Evolutionary conservation across 2,888 invertebrate species (phyloP).

Genomic region (Plebejus argus): DNA sequence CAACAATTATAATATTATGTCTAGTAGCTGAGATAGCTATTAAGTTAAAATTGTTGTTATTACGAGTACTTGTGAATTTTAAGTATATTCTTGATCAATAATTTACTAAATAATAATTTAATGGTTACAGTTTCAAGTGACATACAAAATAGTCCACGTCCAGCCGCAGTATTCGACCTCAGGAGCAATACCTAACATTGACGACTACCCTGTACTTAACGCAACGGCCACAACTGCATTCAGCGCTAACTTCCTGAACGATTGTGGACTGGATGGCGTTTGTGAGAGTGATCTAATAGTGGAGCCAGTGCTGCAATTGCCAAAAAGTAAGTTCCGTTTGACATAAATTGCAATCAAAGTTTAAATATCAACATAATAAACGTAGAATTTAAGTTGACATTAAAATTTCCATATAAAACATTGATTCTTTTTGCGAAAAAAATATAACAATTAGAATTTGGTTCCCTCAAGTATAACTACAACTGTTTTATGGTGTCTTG

Average conservation of each 20-base stretch:
- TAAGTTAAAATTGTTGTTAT: background rate
- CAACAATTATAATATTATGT: too few species aligned
- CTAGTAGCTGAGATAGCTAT: background rate
- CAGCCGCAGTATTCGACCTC: slow-evolving; percentile 78
- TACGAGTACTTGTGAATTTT: background rate
- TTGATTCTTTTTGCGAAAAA: too few species aligned
- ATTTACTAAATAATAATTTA: background rate
- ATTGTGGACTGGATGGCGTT: slow-evolving; percentile 92
- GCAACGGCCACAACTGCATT: slow-evolving; percentile 91
- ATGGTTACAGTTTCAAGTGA: slow-evolving; percentile 85
- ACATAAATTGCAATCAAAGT: background rate
- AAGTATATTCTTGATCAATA: background rate
- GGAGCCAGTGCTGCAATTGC: slow-evolving; percentile 81
- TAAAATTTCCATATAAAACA: background rate
- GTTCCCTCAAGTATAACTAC: background rate
- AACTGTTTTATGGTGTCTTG: background rate
- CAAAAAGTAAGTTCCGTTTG: slow-evolving; percentile 67
- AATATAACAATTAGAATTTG: background rate
- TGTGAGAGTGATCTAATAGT: slow-evolving; percentile 92
- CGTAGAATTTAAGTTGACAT: background rate
- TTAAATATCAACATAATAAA: too few species aligned
- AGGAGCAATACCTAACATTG: slow-evolving; percentile 85
- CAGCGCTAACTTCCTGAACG: slow-evolving; percentile 93
- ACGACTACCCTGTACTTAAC: slow-evolving; percentile 93
- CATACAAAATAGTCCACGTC: slow-evolving; percentile 89